These are phyloP conservation scores for Diorhabda sublineata DNA, from an alignment of 1,140 invertebrate species.

Conservation along the genomic window DNA sequence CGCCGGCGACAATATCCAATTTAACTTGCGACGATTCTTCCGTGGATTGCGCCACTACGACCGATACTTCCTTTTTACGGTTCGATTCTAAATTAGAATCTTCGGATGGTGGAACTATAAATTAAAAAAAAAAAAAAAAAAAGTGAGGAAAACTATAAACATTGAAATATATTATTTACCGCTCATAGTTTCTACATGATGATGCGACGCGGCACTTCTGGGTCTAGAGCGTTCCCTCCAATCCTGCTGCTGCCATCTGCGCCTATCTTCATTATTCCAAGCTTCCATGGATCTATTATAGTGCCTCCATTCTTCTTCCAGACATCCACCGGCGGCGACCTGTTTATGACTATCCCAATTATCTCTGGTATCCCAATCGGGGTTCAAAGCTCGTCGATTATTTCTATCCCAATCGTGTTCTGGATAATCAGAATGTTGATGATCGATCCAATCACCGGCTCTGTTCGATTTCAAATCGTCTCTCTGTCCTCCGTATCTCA, in stretches of 20 bases:
- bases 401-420: constrained; percentile 42
- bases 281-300: constrained; percentile 40
- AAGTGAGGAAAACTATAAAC: background rate
- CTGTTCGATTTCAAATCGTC: constrained; percentile 29
- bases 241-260: constrained; percentile 40
- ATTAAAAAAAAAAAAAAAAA: background rate
- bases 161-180: constrained; percentile 18
- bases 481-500: constrained; percentile 31
- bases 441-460: constrained; percentile 35
- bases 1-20: background rate
- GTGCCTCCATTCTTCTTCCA: constrained; percentile 44
- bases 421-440: constrained; percentile 27
- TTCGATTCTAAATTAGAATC: constrained; percentile 27
- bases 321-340: constrained; percentile 14
- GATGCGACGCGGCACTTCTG: constrained; percentile 40
- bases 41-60: background rate
- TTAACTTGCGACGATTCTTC: background rate
- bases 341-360: constrained; percentile 31
- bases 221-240: constrained; percentile 41
- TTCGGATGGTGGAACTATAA: constrained; percentile 20
- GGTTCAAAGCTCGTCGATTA: constrained; percentile 28
- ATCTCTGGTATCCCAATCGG: constrained; percentile 40
- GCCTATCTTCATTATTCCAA: constrained; percentile 39
- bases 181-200: constrained; percentile 18
- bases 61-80: constrained; percentile 25